Base-by-base conservation (phyloP, 2,888 invertebrate species). In the Gandaritis pyraliata region DNA sequence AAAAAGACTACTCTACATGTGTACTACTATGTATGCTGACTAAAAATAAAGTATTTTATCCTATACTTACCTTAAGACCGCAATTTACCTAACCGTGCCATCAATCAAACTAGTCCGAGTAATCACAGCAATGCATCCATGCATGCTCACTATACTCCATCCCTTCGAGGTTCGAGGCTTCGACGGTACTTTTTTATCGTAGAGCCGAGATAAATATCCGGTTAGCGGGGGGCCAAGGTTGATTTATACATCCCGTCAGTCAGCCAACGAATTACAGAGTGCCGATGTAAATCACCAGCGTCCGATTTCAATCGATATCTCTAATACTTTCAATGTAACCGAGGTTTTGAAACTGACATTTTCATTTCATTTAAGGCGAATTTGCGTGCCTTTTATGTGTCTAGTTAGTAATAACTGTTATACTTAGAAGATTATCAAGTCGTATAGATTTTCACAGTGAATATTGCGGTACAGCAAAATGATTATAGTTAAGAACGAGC, bases 201-300 rank as follows among this genome's bases (percentile, higher is more conserved):
- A 75, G 80, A 78, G 74, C 77, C 77, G 78, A 85, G 86, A 86
- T 90, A 89, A 90, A 91, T 90, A 89, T 86, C 86, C 89, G 91
- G 91, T 89, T 89, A 88, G 84, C 85, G 78, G 85, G 89, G 90
- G 89, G 82, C 85, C 88, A 86, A 85, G 89, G 83, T 90, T 91
- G 90, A 91, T 91, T 91, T 91, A 91, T 90, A 82, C 80, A 70
- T 85, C 75, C 77, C 82, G 90, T 90, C 90, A 84, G 83, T 88
- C 90, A 88, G 88, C 76, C 83, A 84, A 89, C 89, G 88, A 89
- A 90, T 90, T 90, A 90, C 90, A 77, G 78, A 84, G 84, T 81
- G 75, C 71, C 83, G 79, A 90, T 89, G 90, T 90, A 91, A 91
- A 91, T 91, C 91, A 90, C 89, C 82, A 80, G 72, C 77, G 81